phyloP scores from a whole-genome alignment of 1,140 invertebrate species.

The Drusus annulatus region DNA sequence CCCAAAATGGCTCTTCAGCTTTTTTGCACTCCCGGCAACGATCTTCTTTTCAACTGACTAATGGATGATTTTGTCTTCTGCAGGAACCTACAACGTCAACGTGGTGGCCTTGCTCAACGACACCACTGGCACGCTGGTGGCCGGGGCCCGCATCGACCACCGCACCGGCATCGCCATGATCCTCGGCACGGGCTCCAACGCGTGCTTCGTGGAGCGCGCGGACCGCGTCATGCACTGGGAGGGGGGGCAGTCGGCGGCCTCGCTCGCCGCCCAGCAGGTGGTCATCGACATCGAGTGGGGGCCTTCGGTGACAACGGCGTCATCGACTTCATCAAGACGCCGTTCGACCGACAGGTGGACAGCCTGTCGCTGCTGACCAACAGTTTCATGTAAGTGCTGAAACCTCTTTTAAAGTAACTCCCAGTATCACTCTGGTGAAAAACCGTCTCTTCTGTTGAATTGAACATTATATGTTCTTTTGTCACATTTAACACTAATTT shows the following conservation, averaged over 20 bases:
- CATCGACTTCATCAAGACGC: conserved; percentile 87
- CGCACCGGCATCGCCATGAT: conserved; percentile 70
- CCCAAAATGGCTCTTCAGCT: too few relatives aligned
- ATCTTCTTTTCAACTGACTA: too few relatives aligned
- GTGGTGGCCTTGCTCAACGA: conserved; percentile 97
- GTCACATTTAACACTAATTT: too few relatives aligned
- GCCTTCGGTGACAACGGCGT: conserved; percentile 94
- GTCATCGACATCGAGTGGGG: conserved; percentile 91
- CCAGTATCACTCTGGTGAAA: too few relatives aligned
- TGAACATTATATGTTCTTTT: too few relatives aligned
- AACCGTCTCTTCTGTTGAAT: too few relatives aligned
- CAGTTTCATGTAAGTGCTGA: conserved; percentile 78
- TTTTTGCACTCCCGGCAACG: too few relatives aligned
- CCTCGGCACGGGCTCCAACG: conserved; percentile 94
- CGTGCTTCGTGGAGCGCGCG: conserved; percentile 93
- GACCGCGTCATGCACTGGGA: conserved; percentile 63
- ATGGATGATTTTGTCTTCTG: not conserved
- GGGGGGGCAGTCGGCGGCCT: conserved; percentile 52
- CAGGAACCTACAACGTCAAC: conserved; percentile 73
- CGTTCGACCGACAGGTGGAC: conserved; percentile 89
- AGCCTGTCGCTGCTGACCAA: conserved; percentile 80
- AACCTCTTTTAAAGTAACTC: too few relatives aligned
- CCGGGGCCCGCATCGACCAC: conserved; percentile 92
- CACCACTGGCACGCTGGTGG: conserved; percentile 97
- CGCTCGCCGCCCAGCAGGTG: conserved; percentile 45